phyloP scores from a whole-genome alignment of 1,140 invertebrate genomes.

The Ctenoplectra terminalis region DNA sequence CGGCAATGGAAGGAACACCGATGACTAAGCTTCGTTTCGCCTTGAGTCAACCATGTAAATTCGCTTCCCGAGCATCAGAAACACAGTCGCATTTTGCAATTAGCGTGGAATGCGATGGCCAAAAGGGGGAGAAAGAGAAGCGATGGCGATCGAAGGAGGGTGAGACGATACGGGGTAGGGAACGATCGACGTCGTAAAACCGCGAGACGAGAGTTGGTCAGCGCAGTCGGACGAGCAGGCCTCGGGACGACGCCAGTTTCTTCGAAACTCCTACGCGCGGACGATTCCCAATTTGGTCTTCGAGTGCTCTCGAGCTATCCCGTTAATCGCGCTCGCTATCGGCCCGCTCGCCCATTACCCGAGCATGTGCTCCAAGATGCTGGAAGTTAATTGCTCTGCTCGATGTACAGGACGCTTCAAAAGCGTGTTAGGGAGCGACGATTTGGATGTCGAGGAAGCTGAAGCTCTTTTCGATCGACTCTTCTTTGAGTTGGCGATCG shows the following conservation, averaged over 20 bases:
- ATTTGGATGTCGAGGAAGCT: too few relatives aligned
- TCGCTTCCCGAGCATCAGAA: background rate
- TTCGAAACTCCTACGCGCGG: slow-evolving; percentile 43
- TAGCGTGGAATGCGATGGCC: slow-evolving; percentile 65
- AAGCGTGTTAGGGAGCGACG: too few relatives aligned
- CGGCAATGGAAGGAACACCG: too few relatives aligned
- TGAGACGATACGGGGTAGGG: background rate
- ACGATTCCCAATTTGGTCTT: slow-evolving; percentile 58
- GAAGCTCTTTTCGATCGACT: background rate
- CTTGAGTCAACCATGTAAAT: background rate
- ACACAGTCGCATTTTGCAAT: slow-evolving; percentile 65
- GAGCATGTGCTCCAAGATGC: background rate
- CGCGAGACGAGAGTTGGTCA: background rate
- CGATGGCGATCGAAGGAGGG: background rate
- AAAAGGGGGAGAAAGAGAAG: background rate
- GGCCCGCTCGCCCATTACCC: slow-evolving; percentile 5
- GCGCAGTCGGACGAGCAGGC: background rate
- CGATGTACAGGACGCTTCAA: background rate
- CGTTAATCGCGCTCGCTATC: slow-evolving; percentile 43
- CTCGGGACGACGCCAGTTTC: background rate
- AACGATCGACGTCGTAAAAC: slow-evolving; percentile 45
- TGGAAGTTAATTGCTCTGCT: slow-evolving; percentile 15
- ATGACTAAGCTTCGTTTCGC: background rate
- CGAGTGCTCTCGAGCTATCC: slow-evolving; percentile 21
- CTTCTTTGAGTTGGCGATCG: too few relatives aligned